Conservation (phyloP, 2,888 invertebrate species). For the Pristionchus arcanus region DNA sequence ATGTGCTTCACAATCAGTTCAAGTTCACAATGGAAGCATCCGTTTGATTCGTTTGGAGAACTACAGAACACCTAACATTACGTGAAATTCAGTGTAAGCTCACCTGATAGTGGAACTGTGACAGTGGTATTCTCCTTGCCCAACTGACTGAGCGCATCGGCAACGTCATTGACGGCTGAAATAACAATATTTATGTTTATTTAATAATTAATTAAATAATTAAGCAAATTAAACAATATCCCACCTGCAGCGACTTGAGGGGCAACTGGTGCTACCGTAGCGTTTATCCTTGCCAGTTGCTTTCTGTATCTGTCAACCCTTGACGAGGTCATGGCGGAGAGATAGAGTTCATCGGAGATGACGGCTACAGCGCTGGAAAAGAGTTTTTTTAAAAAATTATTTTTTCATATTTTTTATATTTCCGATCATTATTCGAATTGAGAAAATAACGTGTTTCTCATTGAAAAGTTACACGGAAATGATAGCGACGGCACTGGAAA, state of each 20-base stretch:
- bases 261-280: neutral
- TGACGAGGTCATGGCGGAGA: constrained; percentile 81
- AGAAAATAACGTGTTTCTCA: too few species aligned
- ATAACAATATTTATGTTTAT: neutral
- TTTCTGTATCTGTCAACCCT: constrained; percentile 65
- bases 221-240: neutral
- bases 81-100: too few species aligned
- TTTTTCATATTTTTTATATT: too few species aligned
- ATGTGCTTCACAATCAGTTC: too few species aligned
- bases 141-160: neutral
- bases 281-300: constrained; percentile 50
- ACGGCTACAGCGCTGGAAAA: constrained; percentile 79
- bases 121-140: neutral
- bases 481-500: too few species aligned
- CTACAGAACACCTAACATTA: too few species aligned
- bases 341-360: constrained; percentile 80
- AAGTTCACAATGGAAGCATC: too few species aligned
- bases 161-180: neutral
- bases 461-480: too few species aligned
- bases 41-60: too few species aligned
- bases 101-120: neutral
- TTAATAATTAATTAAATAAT: neutral
- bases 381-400: too few species aligned
- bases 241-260: neutral
- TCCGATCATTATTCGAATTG: too few species aligned